These are phyloP conservation scores for Tipula helvola DNA, from an alignment of 2,888 invertebrate species.

Conservation along the genomic window DNA sequence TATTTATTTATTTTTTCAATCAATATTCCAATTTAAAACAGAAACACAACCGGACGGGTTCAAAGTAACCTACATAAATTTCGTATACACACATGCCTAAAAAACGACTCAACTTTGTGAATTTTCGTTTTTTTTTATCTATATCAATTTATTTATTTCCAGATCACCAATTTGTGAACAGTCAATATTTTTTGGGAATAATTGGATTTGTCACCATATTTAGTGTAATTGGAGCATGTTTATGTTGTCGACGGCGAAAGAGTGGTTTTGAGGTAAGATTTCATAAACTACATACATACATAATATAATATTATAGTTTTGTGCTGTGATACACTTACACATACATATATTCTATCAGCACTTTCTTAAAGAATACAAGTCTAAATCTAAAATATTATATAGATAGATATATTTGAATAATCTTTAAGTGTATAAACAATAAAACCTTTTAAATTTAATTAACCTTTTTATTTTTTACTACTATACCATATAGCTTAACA, in stretches of 20 bases:
- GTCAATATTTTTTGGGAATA: slow-evolving; percentile 12
- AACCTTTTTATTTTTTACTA: neutral
- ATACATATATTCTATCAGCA: neutral
- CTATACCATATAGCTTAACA: slow-evolving; percentile 17
- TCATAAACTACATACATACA: neutral
- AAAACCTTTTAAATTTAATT: slow-evolving; percentile 1
- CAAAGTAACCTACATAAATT: neutral
- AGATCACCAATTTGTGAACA: neutral
- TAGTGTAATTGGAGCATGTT: slow-evolving; percentile 17
- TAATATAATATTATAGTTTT: neutral
- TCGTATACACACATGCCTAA: neutral
- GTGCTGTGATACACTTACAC: neutral
- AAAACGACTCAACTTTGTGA: neutral
- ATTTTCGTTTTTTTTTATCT: neutral
- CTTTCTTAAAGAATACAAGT: neutral
- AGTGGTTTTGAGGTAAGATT: slow-evolving; percentile 20
- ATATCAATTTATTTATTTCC: neutral
- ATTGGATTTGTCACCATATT: slow-evolving; percentile 17
- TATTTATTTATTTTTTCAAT: neutral
- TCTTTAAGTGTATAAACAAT: neutral
- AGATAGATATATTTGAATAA: neutral
- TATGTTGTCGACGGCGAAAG: slow-evolving; percentile 19
- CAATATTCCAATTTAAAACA: neutral
- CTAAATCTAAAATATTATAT: neutral
- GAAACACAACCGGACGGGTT: neutral